Evolutionary conservation across 2,797 vertebrate genomes (phyloP).

Genomic region (Myoxocephalus aenaeus): DNA sequence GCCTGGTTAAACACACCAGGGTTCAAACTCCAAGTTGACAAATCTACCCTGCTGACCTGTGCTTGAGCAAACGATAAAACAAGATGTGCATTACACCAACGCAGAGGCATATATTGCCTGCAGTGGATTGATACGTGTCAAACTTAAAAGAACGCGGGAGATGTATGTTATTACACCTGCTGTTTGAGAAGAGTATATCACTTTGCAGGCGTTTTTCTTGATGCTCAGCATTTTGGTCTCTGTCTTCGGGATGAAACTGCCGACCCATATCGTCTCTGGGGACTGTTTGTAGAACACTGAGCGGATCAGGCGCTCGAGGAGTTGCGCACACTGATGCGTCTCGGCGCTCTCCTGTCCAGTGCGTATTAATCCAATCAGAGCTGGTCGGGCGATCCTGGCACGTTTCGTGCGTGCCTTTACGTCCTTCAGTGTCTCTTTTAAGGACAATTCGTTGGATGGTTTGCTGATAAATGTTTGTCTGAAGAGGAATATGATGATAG

Average conservation of each 20-base stretch:
- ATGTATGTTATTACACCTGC: conserved; percentile 71
- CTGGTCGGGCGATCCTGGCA: conserved; percentile 58
- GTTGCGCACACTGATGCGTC: conserved; percentile 55
- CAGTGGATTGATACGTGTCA: not conserved
- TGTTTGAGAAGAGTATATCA: conserved; percentile 72
- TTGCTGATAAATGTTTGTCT: conserved; percentile 71
- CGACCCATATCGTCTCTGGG: conserved; percentile 80
- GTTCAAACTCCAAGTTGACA: conserved; percentile 53
- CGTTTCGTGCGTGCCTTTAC: conserved; percentile 76
- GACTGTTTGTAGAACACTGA: conserved; percentile 78
- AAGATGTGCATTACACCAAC: not conserved
- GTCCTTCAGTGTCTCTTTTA: conserved; percentile 84
- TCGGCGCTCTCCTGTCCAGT: conserved; percentile 59
- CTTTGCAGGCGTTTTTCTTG: conserved; percentile 78
- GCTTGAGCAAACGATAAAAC: not conserved
- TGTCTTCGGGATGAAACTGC: conserved; percentile 74
- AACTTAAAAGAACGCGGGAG: not conserved
- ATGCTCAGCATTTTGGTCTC: conserved; percentile 66
- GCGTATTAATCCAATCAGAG: conserved; percentile 82
- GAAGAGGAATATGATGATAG: conserved; percentile 82
- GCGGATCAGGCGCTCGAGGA: conserved; percentile 76
- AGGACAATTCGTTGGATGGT: conserved; percentile 40
- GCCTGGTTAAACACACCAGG: conserved; percentile 5
- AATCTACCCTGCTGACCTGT: conserved; percentile 7
- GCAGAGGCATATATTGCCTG: not conserved